Percentiles rank a stretch among this genome's conserved stretches.
Evolutionary conservation across 2,888 invertebrate species (phyloP).

Genomic region (Myopa tessellatipennis): DNA sequence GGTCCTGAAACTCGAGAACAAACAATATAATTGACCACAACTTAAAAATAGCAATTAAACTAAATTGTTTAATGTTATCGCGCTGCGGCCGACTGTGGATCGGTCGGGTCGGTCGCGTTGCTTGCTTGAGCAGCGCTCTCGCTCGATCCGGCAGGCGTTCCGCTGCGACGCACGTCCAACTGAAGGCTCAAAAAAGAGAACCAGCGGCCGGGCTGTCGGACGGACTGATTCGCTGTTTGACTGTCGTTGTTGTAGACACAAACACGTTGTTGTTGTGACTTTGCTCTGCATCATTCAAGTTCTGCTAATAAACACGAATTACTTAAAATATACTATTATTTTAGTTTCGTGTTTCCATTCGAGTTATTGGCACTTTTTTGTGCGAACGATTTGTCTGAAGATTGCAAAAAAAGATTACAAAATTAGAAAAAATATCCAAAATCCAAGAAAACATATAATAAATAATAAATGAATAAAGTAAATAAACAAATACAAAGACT

Average conservation of each 20-base stretch:
- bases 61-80: constrained; percentile 28
- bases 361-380: constrained; percentile 14
- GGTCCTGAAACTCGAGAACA: constrained; percentile 12
- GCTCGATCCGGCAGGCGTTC: neutral
- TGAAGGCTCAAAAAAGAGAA: neutral
- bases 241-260: neutral
- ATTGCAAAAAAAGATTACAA: neutral
- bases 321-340: constrained; percentile 1
- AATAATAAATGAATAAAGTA: neutral
- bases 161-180: neutral
- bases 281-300: constrained; percentile 3
- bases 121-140: neutral
- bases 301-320: constrained; percentile 1
- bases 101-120: neutral
- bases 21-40: constrained; percentile 33
- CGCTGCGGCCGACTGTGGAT: neutral
- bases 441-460: neutral
- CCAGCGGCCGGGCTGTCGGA: neutral
- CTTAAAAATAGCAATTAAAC: constrained; percentile 36
- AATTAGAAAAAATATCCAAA: neutral
- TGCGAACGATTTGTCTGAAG: neutral
- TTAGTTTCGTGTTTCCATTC: constrained; percentile 10
- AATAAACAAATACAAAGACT: neutral
- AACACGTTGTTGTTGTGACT: neutral
- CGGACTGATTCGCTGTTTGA: neutral